Evolutionary conservation across 2,797 vertebrate species (phyloP), one percentile per base, ranked within the genome.

Genomic region (Molossus alvarezi): DNA sequence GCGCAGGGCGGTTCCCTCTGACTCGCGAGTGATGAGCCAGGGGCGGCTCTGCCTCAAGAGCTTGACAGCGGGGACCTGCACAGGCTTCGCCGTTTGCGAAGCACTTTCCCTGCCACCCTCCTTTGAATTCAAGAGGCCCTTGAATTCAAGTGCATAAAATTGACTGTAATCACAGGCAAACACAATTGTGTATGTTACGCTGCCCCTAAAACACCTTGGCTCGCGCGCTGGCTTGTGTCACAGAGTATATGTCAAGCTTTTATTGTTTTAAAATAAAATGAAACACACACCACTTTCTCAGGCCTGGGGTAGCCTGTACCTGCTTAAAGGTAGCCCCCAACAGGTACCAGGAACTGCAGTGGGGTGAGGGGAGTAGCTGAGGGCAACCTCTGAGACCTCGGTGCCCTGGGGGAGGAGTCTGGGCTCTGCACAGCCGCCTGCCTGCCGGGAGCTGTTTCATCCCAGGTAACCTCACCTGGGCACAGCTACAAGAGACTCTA

Each of bases 81-180:
- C 20, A 1, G 10, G 17, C 72, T 37, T n/a, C 4, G 13, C 91
- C 6, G 58, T 21, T n/a, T 7, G 13, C 53, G 2, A 15, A 88
- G 94, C 6, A 14, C 67, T 84, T 55, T 60, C 76, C 60, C 69
- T 65, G 71, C 88, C 48, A 9, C 90, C 84, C 10, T 90, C 29
- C 48, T 88, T 57, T 88, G 95, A 80, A 90, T 82, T 96, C 96
- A 94, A 97, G 97, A 96, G 97, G 91, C 53, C 27, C 96, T 96
- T 94, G 96, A 97, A 76, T 80, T 97, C 75, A 89, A 97, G 97
- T 95, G 91, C 60, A 2, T 83, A 18, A 80, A 94, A 90, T 64
- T 25, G 91, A 76, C 88, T 18, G 57, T 55, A 72, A 51, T 80
- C 20, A 29, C 80, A 62, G 76, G 71, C 73, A 51, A n/a, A 71